These are phyloP conservation scores for Athetis lepigone DNA, from an alignment of 2,888 invertebrate species.

Conservation along the genomic window DNA sequence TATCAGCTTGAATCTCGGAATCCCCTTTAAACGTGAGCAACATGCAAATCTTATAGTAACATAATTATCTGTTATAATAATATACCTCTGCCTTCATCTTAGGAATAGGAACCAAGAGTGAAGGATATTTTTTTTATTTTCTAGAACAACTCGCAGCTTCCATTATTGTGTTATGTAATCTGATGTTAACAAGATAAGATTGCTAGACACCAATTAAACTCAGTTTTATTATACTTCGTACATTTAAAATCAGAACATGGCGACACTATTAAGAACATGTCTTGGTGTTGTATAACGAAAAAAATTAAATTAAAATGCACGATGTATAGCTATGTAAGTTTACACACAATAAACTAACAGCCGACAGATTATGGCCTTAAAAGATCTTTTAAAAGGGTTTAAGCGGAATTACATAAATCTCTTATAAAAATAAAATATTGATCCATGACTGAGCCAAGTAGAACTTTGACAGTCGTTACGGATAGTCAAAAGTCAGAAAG, in stretches of 20 bases:
- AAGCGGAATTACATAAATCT: neutral
- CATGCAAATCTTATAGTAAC: too few relatives aligned
- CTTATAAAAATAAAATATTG: too few relatives aligned
- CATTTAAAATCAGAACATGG: neutral
- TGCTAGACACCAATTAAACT: constrained; percentile 49
- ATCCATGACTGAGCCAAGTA: too few relatives aligned
- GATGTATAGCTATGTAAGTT: too few relatives aligned
- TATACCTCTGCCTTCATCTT: neutral
- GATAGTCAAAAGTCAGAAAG: too few relatives aligned
- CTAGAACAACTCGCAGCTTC: constrained; percentile 17
- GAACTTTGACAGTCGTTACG: too few relatives aligned
- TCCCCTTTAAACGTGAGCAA: neutral
- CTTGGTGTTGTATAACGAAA: too few relatives aligned
- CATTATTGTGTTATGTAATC: constrained; percentile 29
- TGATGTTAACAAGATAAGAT: constrained; percentile 45
- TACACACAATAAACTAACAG: too few relatives aligned
- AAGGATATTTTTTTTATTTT: neutral
- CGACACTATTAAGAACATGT: neutral
- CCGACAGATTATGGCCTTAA: neutral
- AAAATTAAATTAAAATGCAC: too few relatives aligned
- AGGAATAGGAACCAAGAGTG: neutral
- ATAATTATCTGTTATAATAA: too few relatives aligned
- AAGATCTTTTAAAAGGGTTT: neutral
- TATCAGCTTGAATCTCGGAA: neutral
- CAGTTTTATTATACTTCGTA: constrained; percentile 11